Evolutionary conservation across 37 sponge, comb jelly and placozoan genomes (phyloP).

Genomic region (Ephydatia muelleri): DNA sequence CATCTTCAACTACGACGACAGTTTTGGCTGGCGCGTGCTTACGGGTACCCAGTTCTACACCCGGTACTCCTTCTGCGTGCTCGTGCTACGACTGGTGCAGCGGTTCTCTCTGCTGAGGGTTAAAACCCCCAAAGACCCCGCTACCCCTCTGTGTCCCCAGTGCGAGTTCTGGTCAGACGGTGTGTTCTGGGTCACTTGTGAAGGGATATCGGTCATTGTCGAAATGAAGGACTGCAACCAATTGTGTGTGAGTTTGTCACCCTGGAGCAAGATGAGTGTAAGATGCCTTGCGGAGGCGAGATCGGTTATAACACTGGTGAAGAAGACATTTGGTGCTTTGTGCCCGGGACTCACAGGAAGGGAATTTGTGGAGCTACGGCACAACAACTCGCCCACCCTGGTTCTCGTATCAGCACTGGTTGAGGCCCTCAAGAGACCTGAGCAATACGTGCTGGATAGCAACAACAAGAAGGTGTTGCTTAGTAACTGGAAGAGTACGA

Average conservation of each 20-base stretch:
- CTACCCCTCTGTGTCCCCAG: not conserved
- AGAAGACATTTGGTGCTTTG: not conserved
- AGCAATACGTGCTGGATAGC: not conserved
- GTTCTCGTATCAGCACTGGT: not conserved
- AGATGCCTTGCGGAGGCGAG: not conserved
- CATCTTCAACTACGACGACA: not conserved
- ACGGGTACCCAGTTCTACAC: conserved; percentile 1
- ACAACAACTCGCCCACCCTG: not conserved
- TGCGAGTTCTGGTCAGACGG: not conserved
- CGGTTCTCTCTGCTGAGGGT: not conserved
- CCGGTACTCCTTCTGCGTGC: not conserved
- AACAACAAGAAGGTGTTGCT: not conserved
- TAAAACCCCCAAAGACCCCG: not conserved
- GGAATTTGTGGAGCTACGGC: not conserved
- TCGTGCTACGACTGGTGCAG: not conserved
- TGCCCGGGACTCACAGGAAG: not conserved
- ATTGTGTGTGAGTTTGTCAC: not conserved
- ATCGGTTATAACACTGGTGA: not conserved
- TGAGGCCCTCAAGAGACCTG: not conserved
- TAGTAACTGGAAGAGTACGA: not conserved
- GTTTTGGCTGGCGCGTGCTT: not conserved
- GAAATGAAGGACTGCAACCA: not conserved
- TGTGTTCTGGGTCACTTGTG: not conserved
- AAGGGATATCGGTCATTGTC: not conserved
- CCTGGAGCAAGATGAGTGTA: not conserved